A percentile compares a stretch with the other conserved stretches of the same genome.
These are phyloP conservation scores for Trissoscelio sp. DNA, from an alignment of 2,888 invertebrate genomes.

Conservation along the genomic window DNA sequence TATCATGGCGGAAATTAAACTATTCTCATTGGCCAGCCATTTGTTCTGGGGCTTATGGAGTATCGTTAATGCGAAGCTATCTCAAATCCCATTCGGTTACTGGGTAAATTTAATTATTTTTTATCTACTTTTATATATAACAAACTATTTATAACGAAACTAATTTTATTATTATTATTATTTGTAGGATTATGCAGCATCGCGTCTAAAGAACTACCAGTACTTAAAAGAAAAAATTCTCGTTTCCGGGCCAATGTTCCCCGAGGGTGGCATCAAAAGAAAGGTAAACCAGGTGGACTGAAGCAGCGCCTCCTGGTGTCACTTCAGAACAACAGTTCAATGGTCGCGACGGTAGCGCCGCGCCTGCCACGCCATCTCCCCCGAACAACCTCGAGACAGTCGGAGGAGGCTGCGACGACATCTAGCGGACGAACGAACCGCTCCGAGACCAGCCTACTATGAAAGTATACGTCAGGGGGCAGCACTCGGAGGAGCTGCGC, in stretches of 20 bases:
- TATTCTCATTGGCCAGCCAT: conserved; percentile 94
- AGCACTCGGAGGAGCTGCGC: conserved; percentile 20
- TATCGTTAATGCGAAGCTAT: conserved; percentile 93
- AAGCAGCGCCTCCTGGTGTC: conserved; percentile 22
- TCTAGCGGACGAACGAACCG: background rate
- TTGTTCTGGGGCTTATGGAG: conserved; percentile 98
- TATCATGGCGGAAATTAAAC: conserved; percentile 90
- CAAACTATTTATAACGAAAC: background rate
- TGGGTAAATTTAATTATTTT: conserved; percentile 87
- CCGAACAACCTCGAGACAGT: conserved; percentile 16
- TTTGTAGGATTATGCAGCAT: conserved; percentile 87
- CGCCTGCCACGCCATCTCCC: conserved; percentile 16
- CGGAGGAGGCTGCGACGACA: background rate
- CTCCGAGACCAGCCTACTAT: conserved; percentile 25
- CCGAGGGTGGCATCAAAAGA: conserved; percentile 73
- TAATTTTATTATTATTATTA: background rate
- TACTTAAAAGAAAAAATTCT: conserved; percentile 85
- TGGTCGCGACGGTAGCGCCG: conserved; percentile 20
- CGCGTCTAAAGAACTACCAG: conserved; percentile 87
- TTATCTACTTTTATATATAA: background rate
- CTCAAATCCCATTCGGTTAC: conserved; percentile 96
- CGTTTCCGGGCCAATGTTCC: conserved; percentile 71
- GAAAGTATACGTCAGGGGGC: conserved; percentile 51
- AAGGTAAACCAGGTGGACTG: conserved; percentile 68
- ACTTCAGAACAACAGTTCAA: conserved; percentile 11